These are phyloP conservation scores for Coccyzus lansbergi DNA, from an alignment of 2,797 vertebrate species.

Conservation along the genomic window DNA sequence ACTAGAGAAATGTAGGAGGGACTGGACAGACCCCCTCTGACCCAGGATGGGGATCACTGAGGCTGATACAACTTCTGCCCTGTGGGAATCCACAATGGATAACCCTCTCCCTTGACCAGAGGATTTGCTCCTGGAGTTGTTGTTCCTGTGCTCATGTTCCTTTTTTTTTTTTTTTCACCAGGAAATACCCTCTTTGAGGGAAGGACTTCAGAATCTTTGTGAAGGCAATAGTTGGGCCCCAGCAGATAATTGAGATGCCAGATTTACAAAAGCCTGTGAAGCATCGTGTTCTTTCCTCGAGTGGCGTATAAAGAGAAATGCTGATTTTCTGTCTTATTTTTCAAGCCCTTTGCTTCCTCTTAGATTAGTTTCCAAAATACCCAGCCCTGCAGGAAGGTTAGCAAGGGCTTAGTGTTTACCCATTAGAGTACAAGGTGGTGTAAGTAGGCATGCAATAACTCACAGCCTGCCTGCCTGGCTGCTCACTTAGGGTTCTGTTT, in stretches of 20 bases:
- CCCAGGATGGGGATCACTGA: background rate
- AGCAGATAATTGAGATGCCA: background rate
- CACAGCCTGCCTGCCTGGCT: background rate
- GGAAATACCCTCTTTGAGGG: background rate
- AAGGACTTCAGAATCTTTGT: background rate
- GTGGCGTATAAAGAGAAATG: background rate
- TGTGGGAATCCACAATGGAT: fast-evolving
- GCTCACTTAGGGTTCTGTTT: constrained; percentile 28
- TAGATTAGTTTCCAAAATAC: background rate
- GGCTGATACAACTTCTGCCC: background rate
- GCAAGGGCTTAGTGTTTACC: constrained; percentile 20
- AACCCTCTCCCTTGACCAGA: background rate
- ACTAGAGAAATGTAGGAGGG: background rate
- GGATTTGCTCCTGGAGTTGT: background rate
- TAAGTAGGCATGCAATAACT: background rate
- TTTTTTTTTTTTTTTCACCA: background rate
- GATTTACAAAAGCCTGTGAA: background rate
- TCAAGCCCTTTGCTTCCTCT: background rate
- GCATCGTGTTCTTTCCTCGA: background rate
- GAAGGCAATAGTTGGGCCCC: background rate
- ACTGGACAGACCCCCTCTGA: fast-evolving
- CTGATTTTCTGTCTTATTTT: background rate
- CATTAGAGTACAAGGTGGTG: background rate
- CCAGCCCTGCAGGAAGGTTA: constrained; percentile 6
- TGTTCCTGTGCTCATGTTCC: background rate